Conservation (phyloP, 2,888 invertebrate species). For the Enoplolaimus lenunculus region DNA sequence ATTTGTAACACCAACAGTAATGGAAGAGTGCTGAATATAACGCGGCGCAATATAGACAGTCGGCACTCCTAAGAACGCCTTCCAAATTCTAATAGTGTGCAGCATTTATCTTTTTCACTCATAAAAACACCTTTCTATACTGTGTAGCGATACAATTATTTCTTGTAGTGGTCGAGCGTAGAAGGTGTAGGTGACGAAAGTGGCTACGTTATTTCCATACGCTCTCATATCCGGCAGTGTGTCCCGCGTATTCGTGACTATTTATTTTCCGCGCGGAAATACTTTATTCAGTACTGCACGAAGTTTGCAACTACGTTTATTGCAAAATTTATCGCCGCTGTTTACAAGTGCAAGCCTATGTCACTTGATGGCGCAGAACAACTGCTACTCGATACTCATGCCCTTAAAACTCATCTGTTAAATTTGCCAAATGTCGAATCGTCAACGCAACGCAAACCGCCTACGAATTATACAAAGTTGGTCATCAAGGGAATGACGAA, state of each 20-base stretch:
- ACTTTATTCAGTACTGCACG: conserved; percentile 92
- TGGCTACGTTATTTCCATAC: conserved; percentile 75
- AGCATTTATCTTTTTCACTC: no score
- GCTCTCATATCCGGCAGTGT: conserved; percentile 66
- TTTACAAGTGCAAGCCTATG: conserved; percentile 70
- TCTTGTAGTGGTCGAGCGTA: conserved; percentile 70
- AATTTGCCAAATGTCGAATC: conserved; percentile 84
- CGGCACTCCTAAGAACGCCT: no score
- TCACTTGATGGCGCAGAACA: conserved; percentile 85
- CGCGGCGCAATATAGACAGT: no score
- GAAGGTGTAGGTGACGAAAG: conserved; percentile 94
- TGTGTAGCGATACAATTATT: neutral
- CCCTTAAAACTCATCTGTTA: conserved; percentile 61
- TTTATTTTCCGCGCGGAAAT: conserved; percentile 76
- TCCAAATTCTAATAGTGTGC: no score
- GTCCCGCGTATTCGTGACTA: conserved; percentile 78
- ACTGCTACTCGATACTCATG: conserved; percentile 54
- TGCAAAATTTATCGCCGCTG: conserved; percentile 72
- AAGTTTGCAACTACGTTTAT: conserved; percentile 84
- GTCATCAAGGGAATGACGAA: conserved; percentile 82
- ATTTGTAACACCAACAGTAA: no score
- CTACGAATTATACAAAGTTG: conserved; percentile 50
- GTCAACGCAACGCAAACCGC: conserved; percentile 41
- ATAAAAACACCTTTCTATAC: no score
- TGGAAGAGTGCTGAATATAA: no score